phyloP scores from a whole-genome alignment of 2,113 vertebrate genomes.

The Upupa epops region DNA sequence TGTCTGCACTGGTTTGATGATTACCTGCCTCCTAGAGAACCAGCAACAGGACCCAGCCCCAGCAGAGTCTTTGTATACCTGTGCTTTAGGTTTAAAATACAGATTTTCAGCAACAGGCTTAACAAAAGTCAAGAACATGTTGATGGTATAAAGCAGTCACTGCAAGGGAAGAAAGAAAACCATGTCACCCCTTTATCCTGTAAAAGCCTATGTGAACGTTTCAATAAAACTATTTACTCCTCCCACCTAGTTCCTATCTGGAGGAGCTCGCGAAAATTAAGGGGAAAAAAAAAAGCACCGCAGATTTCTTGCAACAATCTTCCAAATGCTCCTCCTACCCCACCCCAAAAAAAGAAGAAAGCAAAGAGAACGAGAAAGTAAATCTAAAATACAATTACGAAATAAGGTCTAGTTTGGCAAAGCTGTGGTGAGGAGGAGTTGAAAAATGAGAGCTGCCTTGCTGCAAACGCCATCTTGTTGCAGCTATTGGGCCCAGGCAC shows the following conservation, averaged over 20 bases:
- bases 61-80: background rate
- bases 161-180: conserved; percentile 7
- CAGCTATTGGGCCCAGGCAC: conserved; percentile 75
- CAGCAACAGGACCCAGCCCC: background rate
- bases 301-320: background rate
- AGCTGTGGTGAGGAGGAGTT: conserved; percentile 63
- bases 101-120: background rate
- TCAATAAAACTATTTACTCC: conserved; percentile 58
- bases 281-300: background rate
- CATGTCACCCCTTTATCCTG: background rate
- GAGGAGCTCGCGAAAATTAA: background rate
- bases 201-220: conserved; percentile 8
- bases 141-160: background rate
- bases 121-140: background rate
- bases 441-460: conserved; percentile 70
- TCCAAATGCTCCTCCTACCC: background rate
- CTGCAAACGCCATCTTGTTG: conserved; percentile 82
- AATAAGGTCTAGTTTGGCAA: conserved; percentile 54
- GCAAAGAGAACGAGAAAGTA: conserved; percentile 19
- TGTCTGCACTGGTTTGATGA: background rate
- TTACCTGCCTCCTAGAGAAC: background rate
- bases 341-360: background rate
- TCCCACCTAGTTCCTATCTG: conserved; percentile 50
- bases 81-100: background rate
- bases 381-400: conserved; percentile 48